Conservation (phyloP, 1,140 invertebrate genomes). For the Ectropis grisescens region DNA sequence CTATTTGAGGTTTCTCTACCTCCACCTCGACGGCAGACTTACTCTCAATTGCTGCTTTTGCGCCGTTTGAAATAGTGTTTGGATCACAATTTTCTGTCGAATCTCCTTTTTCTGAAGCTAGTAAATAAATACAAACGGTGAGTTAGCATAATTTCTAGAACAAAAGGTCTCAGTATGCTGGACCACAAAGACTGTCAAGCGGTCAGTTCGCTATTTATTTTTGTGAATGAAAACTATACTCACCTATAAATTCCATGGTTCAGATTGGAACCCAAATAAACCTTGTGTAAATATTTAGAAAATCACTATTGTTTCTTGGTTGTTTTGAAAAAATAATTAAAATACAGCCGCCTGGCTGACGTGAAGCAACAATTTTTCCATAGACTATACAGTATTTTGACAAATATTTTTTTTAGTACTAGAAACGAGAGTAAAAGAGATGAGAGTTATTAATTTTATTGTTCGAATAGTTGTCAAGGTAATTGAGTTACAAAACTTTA, state of each 20-base stretch:
- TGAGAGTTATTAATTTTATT: too few relatives aligned
- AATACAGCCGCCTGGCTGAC: constrained; percentile 53
- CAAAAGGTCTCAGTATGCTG: constrained; percentile 39
- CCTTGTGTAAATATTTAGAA: constrained; percentile 29
- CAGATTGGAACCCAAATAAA: constrained; percentile 14
- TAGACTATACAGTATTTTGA: constrained; percentile 8
- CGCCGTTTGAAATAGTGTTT: constrained; percentile 52
- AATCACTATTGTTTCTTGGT: constrained; percentile 25
- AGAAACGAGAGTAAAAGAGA: too few relatives aligned
- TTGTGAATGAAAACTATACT: constrained; percentile 18
- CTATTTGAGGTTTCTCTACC: constrained; percentile 36
- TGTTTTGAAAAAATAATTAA: constrained; percentile 64
- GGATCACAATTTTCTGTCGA: constrained; percentile 63
- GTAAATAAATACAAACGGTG: constrained; percentile 39
- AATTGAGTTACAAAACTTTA: too few relatives aligned
- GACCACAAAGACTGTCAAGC: constrained; percentile 25
- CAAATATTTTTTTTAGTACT: too few relatives aligned
- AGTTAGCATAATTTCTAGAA: constrained; percentile 63
- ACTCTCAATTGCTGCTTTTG: constrained; percentile 7
- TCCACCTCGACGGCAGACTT: constrained; percentile 37
- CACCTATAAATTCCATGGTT: constrained; percentile 59
- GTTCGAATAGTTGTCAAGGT: too few relatives aligned
- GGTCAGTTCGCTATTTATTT: constrained; percentile 8
- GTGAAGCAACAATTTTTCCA: constrained; percentile 56
- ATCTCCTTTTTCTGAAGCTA: constrained; percentile 63